Base-by-base conservation (phyloP, 2,113 vertebrate species). In the Urocolius indicus region DNA sequence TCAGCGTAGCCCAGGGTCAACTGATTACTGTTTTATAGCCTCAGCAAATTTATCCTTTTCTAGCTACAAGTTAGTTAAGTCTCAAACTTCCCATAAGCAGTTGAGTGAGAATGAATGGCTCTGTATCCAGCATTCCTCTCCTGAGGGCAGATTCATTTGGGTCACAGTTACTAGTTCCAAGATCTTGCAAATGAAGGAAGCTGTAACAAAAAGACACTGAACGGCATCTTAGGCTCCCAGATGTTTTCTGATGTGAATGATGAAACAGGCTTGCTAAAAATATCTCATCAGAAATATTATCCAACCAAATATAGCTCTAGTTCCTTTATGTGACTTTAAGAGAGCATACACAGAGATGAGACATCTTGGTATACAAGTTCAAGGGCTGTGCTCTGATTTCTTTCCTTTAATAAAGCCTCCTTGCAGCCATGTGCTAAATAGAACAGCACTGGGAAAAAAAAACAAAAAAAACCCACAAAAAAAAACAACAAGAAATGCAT, bases 251-350 rank as follows among this genome's bases (percentile, higher is more conserved):
- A 90, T 79, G 63, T 0, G 4, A 73, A 29, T 94, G 79, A 96
- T 89, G 48, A 87, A 97, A 93, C 45, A 93, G 65, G 18, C 32
- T 65, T 93, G 63, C 49, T 97, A 97, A 97, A 98, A 98, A 94
- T 94, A 86, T 32, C 87, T 94, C 91, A 95, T 93, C 81, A 93
- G 74, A 97, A 97, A 86, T 57, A 92, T 12, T 23, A 95, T 38
- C 23, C 21, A 91, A 65, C 27, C 59, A 94, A 95, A 91, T 69
- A 90, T 48, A 88, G 52, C 41, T 71, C 51, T 54, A 51, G 46
- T 59, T 81, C 54, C 90, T 66, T 93, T 52, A 91, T 77, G 74
- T 87, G 49, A 58, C 43, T 96, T 93, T 84, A 93, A 92, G 67
- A 66, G 65, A 92, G 73, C 32, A 13, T 94, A 92, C 49, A 77